These are phyloP conservation scores for Torymus tubicola DNA, from an alignment of 2,888 invertebrate genomes.

Conservation along the genomic window DNA sequence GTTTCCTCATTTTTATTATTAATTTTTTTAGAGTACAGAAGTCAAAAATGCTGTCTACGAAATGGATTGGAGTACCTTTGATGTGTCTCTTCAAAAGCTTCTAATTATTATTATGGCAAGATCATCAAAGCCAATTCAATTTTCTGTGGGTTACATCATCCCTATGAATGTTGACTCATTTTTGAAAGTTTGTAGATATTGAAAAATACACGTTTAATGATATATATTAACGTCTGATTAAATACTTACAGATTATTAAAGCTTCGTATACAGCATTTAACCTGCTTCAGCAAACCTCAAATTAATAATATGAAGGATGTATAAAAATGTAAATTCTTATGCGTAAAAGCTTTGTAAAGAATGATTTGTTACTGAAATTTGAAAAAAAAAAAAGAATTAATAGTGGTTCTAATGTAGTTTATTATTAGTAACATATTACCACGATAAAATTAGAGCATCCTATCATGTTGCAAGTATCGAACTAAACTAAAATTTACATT, in stretches of 20 bases:
- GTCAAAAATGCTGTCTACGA: constrained; percentile 38
- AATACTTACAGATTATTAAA: constrained; percentile 1
- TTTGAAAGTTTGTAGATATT: constrained; percentile 27
- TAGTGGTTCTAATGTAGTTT: no score
- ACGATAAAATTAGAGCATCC: no score
- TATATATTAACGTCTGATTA: no score
- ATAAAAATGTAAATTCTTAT: no score
- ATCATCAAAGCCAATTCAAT: constrained; percentile 25
- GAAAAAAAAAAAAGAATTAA: no score
- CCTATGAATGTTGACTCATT: constrained; percentile 39
- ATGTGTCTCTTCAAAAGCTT: constrained; percentile 4
- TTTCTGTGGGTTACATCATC: constrained; percentile 12
- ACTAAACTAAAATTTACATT: no score
- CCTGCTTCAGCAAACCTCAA: constrained; percentile 1
- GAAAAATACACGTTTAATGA: no score
- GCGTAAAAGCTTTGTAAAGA: no score
- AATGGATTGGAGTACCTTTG: constrained; percentile 44
- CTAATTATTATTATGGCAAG: constrained; percentile 47
- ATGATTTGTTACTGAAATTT: no score
- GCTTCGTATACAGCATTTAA: neutral
- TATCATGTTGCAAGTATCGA: no score
- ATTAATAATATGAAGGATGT: neutral
- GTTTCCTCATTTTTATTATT: neutral
- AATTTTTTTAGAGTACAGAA: constrained; percentile 36
- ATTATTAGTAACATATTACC: no score